Conservation (phyloP, 1,140 invertebrate species). For the Bombus sibiricus region DNA sequence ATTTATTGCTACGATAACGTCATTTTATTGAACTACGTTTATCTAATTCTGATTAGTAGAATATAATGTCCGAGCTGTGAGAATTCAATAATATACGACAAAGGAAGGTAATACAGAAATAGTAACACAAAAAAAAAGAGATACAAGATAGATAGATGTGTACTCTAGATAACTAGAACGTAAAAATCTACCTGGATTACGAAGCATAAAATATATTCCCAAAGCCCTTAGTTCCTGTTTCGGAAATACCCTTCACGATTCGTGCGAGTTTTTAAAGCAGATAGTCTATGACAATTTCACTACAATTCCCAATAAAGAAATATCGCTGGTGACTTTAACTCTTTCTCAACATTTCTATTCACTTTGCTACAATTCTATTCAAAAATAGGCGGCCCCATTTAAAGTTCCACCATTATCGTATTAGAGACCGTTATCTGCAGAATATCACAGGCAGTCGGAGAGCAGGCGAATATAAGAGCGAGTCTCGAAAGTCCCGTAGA, state of each 20-base stretch:
- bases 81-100: too few relatives aligned
- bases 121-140: not conserved
- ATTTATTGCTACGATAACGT: not conserved
- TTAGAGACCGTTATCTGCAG: not conserved
- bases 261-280: not conserved
- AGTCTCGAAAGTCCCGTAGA: not conserved
- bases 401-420: slow-evolving; percentile 4
- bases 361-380: not conserved
- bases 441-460: not conserved
- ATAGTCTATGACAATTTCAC: not conserved
- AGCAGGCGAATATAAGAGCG: too few relatives aligned
- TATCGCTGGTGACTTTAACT: not conserved
- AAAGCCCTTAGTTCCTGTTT: not conserved
- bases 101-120: too few relatives aligned
- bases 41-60: not conserved
- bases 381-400: not conserved
- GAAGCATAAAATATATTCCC: not conserved
- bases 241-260: not conserved
- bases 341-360: not conserved
- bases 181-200: not conserved
- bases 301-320: not conserved
- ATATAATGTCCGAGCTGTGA: not conserved
- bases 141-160: not conserved
- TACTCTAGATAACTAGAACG: too few relatives aligned
- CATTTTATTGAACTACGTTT: not conserved